Evolutionary conservation across 2,888 invertebrate species (phyloP), one percentile per base, ranked within the genome.

Genomic region (Thelaira solivaga): DNA sequence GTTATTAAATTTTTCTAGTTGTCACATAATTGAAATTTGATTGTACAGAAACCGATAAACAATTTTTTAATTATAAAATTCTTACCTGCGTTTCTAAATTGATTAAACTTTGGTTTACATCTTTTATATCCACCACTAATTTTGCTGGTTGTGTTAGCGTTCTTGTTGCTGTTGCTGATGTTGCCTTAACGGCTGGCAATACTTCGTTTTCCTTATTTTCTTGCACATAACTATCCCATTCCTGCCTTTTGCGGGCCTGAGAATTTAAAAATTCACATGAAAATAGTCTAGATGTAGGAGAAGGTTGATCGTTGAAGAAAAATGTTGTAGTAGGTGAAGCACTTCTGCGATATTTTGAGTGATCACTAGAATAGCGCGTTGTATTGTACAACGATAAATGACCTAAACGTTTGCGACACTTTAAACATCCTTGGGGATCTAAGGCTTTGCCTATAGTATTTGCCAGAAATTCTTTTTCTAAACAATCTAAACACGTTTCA

Each of bases 401-500:
- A 29, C 84, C 83, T 10, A 82, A 82, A 49, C 83, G 83, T 8
- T 82, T 85, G 39, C 84, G 86, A 69, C 88, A 88, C 67, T 86
- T 88, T 4, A 83, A 75, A 49, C 88, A 88, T 29, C 83, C 85
- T 22, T 83, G 83, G n/a, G 83, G 80, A 45, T 88, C 88, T 29
- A 88, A 71, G 1, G 82, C 85, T 55, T 88, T 87, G 31, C 88
- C 88, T 61, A 88, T 86, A 2, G 88, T 89, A 67, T 86, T 88
- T 24, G 86, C 87, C 31, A 89, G 79, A 76, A 89, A 89, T 71
- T 89, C 88, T 49, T 87, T 88, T 73, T 88, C 88, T 73, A 88
- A 82, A 47, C 88, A 89, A 72, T 89, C 88, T 64, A 89, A 81
- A 59, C 88, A 89, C 2, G 85, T 86, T 41, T 88, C 88, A 62